Evolutionary conservation across 1,140 invertebrate genomes (phyloP).

Genomic region (Ostrea denselamellosa): DNA sequence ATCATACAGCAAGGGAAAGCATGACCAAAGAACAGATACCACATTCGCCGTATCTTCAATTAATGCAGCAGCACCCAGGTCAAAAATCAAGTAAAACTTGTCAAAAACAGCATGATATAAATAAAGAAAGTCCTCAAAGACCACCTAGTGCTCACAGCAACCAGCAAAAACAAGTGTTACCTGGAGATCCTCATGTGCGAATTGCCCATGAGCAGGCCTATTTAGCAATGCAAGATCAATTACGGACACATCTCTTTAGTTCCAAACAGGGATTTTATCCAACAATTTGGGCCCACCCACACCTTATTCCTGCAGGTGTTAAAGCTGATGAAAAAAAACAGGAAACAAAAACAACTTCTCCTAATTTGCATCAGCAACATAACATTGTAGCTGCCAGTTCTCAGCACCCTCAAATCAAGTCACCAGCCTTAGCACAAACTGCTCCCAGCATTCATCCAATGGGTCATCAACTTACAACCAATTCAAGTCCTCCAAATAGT

Average conservation of each 20-base stretch:
- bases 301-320: constrained; percentile 31
- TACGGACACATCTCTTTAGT: not conserved
- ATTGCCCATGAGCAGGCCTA: constrained; percentile 9
- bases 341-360: constrained; percentile 44
- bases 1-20: not conserved
- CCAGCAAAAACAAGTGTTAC: constrained; percentile 36
- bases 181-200: constrained; percentile 44
- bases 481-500: constrained; percentile 1
- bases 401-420: constrained; percentile 63
- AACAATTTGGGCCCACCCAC: constrained; percentile 45
- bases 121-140: constrained; percentile 57
- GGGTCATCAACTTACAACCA: constrained; percentile 34
- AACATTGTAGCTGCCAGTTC: constrained; percentile 56
- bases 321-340: constrained; percentile 51
- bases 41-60: constrained; percentile 59
- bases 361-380: constrained; percentile 43
- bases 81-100: constrained; percentile 38
- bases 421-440: constrained; percentile 65
- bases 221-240: constrained; percentile 40
- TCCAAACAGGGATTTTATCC: constrained; percentile 11
- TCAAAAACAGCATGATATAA: constrained; percentile 60
- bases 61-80: constrained; percentile 50
- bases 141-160: constrained; percentile 66
- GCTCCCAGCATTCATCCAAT: constrained; percentile 60
- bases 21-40: constrained; percentile 48